phyloP scores from a whole-genome alignment of 2,888 invertebrate genomes.

The Schizaphis graminum region DNA sequence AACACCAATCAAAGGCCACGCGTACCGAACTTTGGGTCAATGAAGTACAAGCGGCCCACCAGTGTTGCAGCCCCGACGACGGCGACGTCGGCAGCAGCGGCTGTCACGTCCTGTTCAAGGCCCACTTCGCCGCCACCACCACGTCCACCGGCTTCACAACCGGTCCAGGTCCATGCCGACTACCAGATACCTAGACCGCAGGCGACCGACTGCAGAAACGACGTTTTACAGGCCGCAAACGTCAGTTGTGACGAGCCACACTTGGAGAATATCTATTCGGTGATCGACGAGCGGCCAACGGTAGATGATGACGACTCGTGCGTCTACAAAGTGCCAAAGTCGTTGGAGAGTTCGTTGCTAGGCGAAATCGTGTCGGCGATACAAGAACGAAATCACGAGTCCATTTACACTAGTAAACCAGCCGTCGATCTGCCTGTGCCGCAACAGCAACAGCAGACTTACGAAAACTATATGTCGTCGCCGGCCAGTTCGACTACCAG shows the following conservation, averaged over 20 bases:
- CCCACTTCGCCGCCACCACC: constrained; percentile 77
- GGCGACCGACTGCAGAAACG: neutral
- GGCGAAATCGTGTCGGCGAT: constrained; percentile 91
- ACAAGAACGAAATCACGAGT: constrained; percentile 87
- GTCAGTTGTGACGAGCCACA: neutral
- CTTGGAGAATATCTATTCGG: constrained; percentile 86
- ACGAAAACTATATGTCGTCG: constrained; percentile 69
- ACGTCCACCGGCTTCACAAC: constrained; percentile 71
- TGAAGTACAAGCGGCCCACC: constrained; percentile 82
- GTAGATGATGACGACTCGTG: constrained; percentile 68
- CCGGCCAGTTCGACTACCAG: constrained; percentile 72
- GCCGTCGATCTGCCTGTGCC: constrained; percentile 33
- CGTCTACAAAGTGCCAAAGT: constrained; percentile 70
- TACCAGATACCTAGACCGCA: constrained; percentile 16
- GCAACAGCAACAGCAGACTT: constrained; percentile 68
- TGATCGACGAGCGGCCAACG: constrained; percentile 84
- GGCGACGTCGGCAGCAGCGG: constrained; percentile 73
- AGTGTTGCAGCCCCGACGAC: constrained; percentile 83
- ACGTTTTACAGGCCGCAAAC: neutral
- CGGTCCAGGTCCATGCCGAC: neutral
- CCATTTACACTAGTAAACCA: constrained; percentile 82
- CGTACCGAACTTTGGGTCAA: constrained; percentile 85
- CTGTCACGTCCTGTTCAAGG: constrained; percentile 67
- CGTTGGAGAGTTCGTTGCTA: constrained; percentile 74
- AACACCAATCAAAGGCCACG: constrained; percentile 74